Conservation (phyloP, 2,113 vertebrate genomes). For the Spea bombifrons region DNA sequence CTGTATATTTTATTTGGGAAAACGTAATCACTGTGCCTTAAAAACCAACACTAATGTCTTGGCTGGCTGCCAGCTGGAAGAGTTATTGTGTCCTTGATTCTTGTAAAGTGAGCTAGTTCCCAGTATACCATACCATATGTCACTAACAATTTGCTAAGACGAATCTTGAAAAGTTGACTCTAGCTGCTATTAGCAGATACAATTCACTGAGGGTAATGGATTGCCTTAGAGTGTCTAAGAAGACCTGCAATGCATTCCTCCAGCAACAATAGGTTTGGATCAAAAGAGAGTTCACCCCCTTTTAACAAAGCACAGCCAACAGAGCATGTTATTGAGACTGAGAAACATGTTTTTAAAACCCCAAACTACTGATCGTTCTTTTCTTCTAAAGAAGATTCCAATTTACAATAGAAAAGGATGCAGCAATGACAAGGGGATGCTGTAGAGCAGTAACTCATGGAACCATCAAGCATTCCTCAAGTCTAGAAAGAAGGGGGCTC, state of each 20-base stretch:
- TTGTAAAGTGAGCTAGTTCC: constrained; percentile 12
- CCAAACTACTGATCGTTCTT: too few relatives aligned
- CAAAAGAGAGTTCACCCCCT: not conserved
- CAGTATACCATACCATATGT: constrained; percentile 9
- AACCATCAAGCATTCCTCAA: too few relatives aligned
- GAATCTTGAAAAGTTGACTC: constrained; percentile 13
- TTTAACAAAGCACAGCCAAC: not conserved
- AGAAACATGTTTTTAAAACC: not conserved
- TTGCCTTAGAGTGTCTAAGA: not conserved
- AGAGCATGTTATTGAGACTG: not conserved
- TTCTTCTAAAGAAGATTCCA: too few relatives aligned
- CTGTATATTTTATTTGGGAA: too few relatives aligned
- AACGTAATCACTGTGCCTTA: too few relatives aligned
- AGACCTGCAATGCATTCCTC: not conserved
- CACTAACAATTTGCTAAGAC: constrained; percentile 28
- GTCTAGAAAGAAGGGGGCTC: too few relatives aligned
- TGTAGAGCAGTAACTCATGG: too few relatives aligned
- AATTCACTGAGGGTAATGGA: constrained; percentile 13
- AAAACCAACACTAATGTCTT: not conserved
- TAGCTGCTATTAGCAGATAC: constrained; percentile 17
- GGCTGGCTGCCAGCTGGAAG: constrained; percentile 6
- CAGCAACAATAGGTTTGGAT: not conserved
- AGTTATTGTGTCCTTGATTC: constrained; percentile 31
- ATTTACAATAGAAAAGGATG: too few relatives aligned
- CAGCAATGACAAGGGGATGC: too few relatives aligned